phyloP scores from a whole-genome alignment of 2,888 invertebrate genomes.

The Trachelus iudaicus region DNA sequence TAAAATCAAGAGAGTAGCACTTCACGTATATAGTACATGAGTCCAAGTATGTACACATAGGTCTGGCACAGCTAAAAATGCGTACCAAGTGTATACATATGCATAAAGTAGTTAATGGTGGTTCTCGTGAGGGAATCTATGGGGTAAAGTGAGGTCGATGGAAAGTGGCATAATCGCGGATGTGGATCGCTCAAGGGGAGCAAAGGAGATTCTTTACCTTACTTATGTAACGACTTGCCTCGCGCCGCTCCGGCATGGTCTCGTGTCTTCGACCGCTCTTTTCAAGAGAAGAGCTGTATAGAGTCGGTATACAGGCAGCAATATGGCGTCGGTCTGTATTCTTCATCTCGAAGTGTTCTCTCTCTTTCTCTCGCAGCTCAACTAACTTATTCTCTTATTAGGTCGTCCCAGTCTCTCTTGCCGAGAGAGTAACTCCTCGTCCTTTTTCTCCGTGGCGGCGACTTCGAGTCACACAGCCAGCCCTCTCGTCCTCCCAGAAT shows the following conservation, averaged over 20 bases:
- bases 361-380: constrained; percentile 1
- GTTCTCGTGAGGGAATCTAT: neutral
- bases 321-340: constrained; percentile 2
- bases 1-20: neutral
- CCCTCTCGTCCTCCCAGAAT: constrained; percentile 16
- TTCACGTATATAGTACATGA: neutral
- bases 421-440: constrained; percentile 9
- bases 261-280: constrained; percentile 56
- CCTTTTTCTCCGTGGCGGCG: constrained; percentile 1
- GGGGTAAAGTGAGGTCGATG: constrained; percentile 52
- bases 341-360: constrained; percentile 3
- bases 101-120: neutral
- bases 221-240: constrained; percentile 58
- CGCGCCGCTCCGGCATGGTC: constrained; percentile 28
- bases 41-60: neutral
- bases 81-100: neutral
- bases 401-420: constrained; percentile 13
- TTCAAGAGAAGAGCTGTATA: constrained; percentile 22
- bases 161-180: constrained; percentile 62
- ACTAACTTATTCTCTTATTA: constrained; percentile 12
- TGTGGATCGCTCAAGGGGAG: constrained; percentile 57
- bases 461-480: constrained; percentile 22
- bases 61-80: neutral
- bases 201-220: constrained; percentile 55
- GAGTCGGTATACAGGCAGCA: neutral